phyloP scores from a whole-genome alignment of 2,797 vertebrate genomes.

The Siniperca undulata region DNA sequence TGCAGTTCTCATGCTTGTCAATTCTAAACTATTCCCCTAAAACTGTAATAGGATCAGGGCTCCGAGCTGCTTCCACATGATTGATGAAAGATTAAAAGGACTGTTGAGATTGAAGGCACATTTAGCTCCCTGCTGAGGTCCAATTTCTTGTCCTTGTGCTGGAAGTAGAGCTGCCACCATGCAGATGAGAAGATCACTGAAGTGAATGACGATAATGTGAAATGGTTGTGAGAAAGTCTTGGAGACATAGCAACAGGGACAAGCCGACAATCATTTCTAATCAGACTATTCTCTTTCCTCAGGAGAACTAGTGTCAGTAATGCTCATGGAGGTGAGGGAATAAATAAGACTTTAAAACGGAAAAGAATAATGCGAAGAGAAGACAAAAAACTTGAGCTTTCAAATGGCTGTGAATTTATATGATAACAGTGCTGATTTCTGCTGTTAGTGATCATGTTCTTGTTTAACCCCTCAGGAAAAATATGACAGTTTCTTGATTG shows the following conservation, averaged over 20 bases:
- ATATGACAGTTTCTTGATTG: constrained; percentile 49
- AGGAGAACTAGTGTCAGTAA: constrained; percentile 44
- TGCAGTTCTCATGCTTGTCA: constrained; percentile 77
- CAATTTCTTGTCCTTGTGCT: constrained; percentile 80
- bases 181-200: constrained; percentile 82
- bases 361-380: not conserved
- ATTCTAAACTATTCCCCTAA: constrained; percentile 77
- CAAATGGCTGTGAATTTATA: constrained; percentile 9
- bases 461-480: constrained; percentile 33
- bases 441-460: constrained; percentile 30
- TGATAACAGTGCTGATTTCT: constrained; percentile 32
- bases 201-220: constrained; percentile 69
- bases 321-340: constrained; percentile 40
- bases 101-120: constrained; percentile 87
- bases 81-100: constrained; percentile 91
- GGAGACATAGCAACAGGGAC: constrained; percentile 59
- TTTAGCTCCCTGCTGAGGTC: constrained; percentile 84
- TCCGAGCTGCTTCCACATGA: constrained; percentile 81
- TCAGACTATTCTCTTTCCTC: constrained; percentile 61
- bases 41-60: constrained; percentile 84
- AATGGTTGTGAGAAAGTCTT: constrained; percentile 65
- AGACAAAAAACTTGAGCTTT: constrained; percentile 2
- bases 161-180: constrained; percentile 74
- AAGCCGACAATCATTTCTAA: constrained; percentile 78
- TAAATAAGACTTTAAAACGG: constrained; percentile 35